These are phyloP conservation scores for Siniperca obscura DNA, from an alignment of 2,797 vertebrate species.

Conservation along the genomic window DNA sequence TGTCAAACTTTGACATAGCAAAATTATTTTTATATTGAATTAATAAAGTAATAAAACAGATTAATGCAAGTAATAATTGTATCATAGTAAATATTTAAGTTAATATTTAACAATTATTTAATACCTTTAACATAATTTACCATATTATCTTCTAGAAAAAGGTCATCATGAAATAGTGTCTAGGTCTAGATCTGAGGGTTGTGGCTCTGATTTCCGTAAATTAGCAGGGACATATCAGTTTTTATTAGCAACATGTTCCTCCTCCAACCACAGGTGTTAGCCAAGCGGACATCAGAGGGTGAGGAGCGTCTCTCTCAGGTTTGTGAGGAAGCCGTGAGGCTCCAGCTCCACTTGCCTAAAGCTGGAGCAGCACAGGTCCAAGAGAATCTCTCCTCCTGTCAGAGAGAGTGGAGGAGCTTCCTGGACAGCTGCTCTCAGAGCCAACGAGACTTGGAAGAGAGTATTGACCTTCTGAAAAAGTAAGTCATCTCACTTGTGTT, in stretches of 20 bases:
- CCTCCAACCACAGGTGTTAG: constrained; percentile 79
- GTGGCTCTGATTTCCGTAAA: not conserved
- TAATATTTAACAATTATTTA: not conserved
- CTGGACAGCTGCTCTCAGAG: constrained; percentile 87
- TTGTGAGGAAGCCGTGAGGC: constrained; percentile 88
- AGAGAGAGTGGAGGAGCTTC: constrained; percentile 89
- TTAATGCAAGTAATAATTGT: not conserved
- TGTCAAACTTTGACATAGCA: not conserved
- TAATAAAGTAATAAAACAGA: not conserved
- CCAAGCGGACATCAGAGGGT: constrained; percentile 85
- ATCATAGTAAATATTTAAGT: not conserved
- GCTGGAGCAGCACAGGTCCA: constrained; percentile 86
- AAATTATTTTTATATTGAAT: not conserved
- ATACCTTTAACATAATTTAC: not conserved
- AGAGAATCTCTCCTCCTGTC: constrained; percentile 88
- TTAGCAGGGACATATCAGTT: not conserved
- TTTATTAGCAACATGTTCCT: not conserved
- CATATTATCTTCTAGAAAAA: not conserved
- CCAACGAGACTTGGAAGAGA: constrained; percentile 88
- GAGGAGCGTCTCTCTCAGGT: constrained; percentile 86
- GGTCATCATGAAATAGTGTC: not conserved
- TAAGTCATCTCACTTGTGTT: constrained; percentile 54
- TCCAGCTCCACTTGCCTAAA: constrained; percentile 89
- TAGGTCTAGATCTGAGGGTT: not conserved
- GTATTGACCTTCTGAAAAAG: constrained; percentile 84